Evolutionary conservation across 2,888 invertebrate genomes (phyloP).

Genomic region (Holacanthella duospinosa): DNA sequence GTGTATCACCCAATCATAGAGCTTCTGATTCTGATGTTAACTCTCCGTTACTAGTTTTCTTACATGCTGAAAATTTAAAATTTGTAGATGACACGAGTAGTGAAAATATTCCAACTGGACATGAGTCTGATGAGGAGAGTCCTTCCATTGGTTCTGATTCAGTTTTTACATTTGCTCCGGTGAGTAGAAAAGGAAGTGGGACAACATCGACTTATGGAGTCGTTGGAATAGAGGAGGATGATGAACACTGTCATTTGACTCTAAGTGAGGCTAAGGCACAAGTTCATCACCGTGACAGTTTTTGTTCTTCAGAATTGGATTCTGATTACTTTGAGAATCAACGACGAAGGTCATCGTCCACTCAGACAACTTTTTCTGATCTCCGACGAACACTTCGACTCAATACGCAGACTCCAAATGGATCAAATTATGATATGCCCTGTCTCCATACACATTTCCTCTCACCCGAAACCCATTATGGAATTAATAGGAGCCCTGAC

Average conservation of each 20-base stretch:
- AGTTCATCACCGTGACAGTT: slow-evolving; percentile 35
- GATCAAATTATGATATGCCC: neutral
- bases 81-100: slow-evolving; percentile 36
- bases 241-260: slow-evolving; percentile 21
- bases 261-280: slow-evolving; percentile 28
- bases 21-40: slow-evolving; percentile 15
- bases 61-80: slow-evolving; percentile 25
- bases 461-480: neutral
- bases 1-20: slow-evolving; percentile 9
- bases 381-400: slow-evolving; percentile 15
- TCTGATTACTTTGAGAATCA: slow-evolving; percentile 33
- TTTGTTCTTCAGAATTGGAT: slow-evolving; percentile 32
- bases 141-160: slow-evolving; percentile 60
- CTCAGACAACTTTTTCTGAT: slow-evolving; percentile 35
- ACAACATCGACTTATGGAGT: neutral
- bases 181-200: neutral
- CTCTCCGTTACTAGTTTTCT: slow-evolving; percentile 2
- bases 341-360: slow-evolving; percentile 29
- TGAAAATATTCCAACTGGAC: slow-evolving; percentile 34
- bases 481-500: no score
- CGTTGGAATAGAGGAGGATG: slow-evolving; percentile 15
- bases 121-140: slow-evolving; percentile 45
- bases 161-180: slow-evolving; percentile 48
- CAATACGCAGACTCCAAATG: neutral
- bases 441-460: neutral